Conservation (phyloP, 2,113 vertebrate species). For the Corythornis madagascariensis region DNA sequence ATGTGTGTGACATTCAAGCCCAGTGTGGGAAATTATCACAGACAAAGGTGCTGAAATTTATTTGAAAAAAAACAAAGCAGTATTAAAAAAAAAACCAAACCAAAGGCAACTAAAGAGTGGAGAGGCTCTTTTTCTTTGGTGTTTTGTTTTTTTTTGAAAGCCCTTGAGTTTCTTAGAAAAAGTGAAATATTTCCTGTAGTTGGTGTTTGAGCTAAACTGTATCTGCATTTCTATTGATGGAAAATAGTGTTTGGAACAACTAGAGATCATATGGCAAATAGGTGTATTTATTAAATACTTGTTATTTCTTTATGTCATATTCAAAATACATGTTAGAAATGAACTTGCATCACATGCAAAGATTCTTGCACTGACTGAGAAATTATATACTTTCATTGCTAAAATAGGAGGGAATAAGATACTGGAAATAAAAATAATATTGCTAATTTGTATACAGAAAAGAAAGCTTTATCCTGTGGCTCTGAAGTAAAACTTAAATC, state of each 20-base stretch:
- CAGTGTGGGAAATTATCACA: neutral
- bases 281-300: neutral
- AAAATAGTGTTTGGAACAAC: neutral
- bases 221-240: neutral
- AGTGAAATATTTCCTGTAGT: neutral
- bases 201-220: neutral
- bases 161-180: neutral
- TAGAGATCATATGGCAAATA: neutral
- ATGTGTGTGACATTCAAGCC: fast-evolving
- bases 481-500: neutral
- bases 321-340: neutral
- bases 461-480: neutral
- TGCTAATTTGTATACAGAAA: neutral
- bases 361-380: neutral
- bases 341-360: neutral
- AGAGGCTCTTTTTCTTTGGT: neutral
- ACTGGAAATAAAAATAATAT: neutral
- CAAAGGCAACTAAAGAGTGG: neutral
- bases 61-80: too few relatives aligned
- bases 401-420: neutral
- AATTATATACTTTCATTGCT: neutral
- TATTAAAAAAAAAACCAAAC: too few relatives aligned
- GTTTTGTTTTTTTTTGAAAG: neutral
- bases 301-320: neutral
- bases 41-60: neutral